Evolutionary conservation across 2,888 invertebrate species (phyloP).

Genomic region (Drosophila demipolita): DNA sequence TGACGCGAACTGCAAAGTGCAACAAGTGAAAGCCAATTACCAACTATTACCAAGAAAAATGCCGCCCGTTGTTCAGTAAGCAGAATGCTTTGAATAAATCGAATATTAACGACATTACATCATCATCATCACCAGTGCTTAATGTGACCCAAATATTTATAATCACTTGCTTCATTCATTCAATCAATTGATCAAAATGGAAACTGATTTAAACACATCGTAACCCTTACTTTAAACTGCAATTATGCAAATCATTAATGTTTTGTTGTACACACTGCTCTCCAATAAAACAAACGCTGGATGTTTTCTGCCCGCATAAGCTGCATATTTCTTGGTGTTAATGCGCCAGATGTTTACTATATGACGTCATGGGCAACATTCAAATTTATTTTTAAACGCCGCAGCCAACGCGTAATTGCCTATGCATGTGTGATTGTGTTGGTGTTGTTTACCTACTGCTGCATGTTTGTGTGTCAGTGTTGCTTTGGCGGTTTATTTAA

Average conservation of each 20-base stretch:
- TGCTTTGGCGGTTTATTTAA: conserved; percentile 32
- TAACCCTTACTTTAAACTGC: conserved; percentile 19
- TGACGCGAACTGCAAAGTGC: conserved; percentile 63
- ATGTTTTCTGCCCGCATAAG: conserved; percentile 35
- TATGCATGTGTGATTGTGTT: conserved; percentile 18
- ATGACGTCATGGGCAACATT: conserved; percentile 76
- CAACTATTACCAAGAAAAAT: conserved; percentile 48
- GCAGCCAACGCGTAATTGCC: conserved; percentile 14
- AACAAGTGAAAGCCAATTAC: conserved; percentile 71
- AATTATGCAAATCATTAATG: conserved; percentile 33
- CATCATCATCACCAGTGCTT: conserved; percentile 46
- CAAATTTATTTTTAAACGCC: conserved; percentile 67
- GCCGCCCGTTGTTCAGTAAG: conserved; percentile 78
- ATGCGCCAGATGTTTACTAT: conserved; percentile 75
- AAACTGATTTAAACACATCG: conserved; percentile 19
- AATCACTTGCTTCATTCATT: conserved; percentile 25
- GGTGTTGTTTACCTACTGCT: conserved; percentile 57
- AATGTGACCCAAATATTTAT: conserved; percentile 36
- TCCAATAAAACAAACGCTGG: conserved; percentile 14
- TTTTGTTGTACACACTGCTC: conserved; percentile 3
- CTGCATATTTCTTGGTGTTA: conserved; percentile 54
- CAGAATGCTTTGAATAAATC: conserved; percentile 34
- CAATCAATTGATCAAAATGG: conserved; percentile 25
- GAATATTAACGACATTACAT: conserved; percentile 56
- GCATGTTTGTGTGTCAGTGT: conserved; percentile 12